These are phyloP conservation scores for Sparus aurata DNA, from an alignment of 2,797 vertebrate species.

Conservation along the genomic window DNA sequence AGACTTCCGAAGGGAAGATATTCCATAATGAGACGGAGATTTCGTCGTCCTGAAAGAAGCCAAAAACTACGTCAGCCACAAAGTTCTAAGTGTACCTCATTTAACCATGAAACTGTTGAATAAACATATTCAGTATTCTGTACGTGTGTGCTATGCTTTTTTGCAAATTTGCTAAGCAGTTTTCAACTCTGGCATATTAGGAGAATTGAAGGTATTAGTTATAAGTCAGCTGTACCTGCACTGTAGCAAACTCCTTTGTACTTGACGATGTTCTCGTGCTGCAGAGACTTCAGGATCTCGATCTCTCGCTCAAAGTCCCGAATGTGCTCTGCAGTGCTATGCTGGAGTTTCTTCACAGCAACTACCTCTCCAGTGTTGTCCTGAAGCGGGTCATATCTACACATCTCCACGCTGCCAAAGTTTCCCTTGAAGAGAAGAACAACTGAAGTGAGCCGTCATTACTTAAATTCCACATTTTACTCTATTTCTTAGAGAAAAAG, in stretches of 20 bases:
- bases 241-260: conserved; percentile 99
- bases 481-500: neutral
- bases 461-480: neutral
- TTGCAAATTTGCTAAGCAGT: neutral
- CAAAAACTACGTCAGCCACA: neutral
- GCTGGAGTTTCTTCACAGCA: conserved; percentile 97
- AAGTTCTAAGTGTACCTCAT: neutral
- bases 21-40: conserved; percentile 96
- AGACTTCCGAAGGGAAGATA: conserved; percentile 97
- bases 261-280: conserved; percentile 98
- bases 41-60: conserved; percentile 87
- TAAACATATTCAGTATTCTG: neutral
- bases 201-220: neutral
- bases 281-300: conserved; percentile 96
- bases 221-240: conserved; percentile 84
- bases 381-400: conserved; percentile 95
- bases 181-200: neutral
- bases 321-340: conserved; percentile 95
- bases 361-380: conserved; percentile 98
- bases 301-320: conserved; percentile 97
- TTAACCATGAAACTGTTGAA: neutral
- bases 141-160: accelerated
- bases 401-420: conserved; percentile 99
- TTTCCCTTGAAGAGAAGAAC: conserved; percentile 87
- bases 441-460: accelerated